Conservation (phyloP, 2,797 vertebrate genomes). For the Lepus townsendii region DNA sequence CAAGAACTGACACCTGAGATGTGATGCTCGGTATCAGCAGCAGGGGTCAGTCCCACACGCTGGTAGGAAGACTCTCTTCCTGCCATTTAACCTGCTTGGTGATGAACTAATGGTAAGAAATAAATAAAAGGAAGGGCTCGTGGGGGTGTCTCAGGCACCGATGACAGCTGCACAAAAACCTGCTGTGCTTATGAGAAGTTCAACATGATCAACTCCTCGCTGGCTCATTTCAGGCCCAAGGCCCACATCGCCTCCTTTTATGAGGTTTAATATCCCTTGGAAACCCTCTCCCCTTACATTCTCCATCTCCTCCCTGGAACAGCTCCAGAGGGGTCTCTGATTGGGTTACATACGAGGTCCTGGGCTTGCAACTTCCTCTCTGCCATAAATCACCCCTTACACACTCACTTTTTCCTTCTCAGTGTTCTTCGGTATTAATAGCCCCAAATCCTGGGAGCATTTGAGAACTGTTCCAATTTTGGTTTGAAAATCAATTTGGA, state of each 20-base stretch:
- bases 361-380: slow-evolving; percentile 84
- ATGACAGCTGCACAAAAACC: slow-evolving; percentile 77
- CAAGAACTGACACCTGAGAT: slow-evolving; percentile 20
- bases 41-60: slow-evolving; percentile 69
- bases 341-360: slow-evolving; percentile 83
- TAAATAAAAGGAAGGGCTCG: slow-evolving; percentile 61
- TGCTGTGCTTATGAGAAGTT: slow-evolving; percentile 77
- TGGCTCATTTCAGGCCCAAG: slow-evolving; percentile 70
- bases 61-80: slow-evolving; percentile 78
- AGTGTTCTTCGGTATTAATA: slow-evolving; percentile 81
- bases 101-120: slow-evolving; percentile 81
- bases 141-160: slow-evolving; percentile 33
- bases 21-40: rapidly evolving
- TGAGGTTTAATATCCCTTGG: slow-evolving; percentile 76
- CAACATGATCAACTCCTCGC: slow-evolving; percentile 52
- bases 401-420: slow-evolving; percentile 79
- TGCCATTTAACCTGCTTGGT: slow-evolving; percentile 82
- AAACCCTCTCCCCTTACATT: slow-evolving; percentile 64
- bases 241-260: slow-evolving; percentile 58
- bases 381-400: slow-evolving; percentile 83
- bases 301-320: slow-evolving; percentile 83
- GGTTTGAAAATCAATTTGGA: slow-evolving; percentile 83
- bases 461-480: slow-evolving; percentile 83
- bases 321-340: slow-evolving; percentile 79
- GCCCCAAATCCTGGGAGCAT: slow-evolving; percentile 82